A percentile compares a stretch with the other conserved stretches of the same genome.
phyloP scores from a whole-genome alignment of 2,888 invertebrate genomes.

The Tipula lateralis region DNA sequence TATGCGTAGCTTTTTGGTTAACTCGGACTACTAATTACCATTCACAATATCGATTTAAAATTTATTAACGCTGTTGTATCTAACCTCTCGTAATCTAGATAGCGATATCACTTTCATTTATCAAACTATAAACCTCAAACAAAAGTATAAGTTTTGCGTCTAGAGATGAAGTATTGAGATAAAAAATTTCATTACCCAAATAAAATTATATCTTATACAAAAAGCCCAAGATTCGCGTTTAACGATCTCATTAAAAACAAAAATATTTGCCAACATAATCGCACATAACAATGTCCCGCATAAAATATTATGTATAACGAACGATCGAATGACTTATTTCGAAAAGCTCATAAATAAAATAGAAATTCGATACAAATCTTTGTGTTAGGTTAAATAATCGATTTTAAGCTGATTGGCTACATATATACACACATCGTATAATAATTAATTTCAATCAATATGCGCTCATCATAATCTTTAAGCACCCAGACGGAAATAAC shows the following conservation, averaged over 20 bases:
- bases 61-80: no score
- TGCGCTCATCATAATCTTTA: not conserved
- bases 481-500: not conserved
- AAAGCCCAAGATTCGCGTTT: no score
- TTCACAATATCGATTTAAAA: no score
- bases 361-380: not conserved
- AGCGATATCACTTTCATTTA: no score
- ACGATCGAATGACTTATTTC: not conserved
- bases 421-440: not conserved
- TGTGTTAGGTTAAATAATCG: not conserved
- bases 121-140: no score
- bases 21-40: no score
- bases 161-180: no score
- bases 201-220: no score
- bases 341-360: not conserved
- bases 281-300: not conserved
- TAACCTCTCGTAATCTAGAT: no score
- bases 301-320: not conserved
- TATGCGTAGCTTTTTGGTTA: no score
- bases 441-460: not conserved
- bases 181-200: no score
- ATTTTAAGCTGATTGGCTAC: not conserved
- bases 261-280: not conserved
- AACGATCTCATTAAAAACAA: not conserved
- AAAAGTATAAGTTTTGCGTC: no score